phyloP scores from a whole-genome alignment of 1,140 invertebrate genomes.

The Chelonus insularis region DNA sequence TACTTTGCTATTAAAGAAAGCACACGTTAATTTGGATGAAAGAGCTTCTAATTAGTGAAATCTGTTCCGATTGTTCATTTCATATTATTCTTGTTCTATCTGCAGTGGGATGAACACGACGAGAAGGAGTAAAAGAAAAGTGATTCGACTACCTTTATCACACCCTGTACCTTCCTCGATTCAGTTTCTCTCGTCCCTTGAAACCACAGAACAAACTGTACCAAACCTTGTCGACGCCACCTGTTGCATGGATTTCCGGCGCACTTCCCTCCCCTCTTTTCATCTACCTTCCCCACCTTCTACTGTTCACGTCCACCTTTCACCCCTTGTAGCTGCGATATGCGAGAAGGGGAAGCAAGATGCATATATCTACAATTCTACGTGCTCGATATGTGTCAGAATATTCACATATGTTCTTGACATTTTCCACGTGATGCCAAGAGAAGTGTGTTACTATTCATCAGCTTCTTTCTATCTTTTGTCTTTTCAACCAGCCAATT shows the following conservation, averaged over 20 bases:
- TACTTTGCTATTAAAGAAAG: neutral
- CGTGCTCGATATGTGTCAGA: conserved; percentile 23
- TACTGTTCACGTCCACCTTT: neutral
- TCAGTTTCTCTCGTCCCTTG: conserved; percentile 26
- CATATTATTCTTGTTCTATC: conserved; percentile 22
- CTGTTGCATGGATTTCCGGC: conserved; percentile 56
- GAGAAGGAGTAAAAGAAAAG: conserved; percentile 3
- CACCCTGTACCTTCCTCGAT: conserved; percentile 11
- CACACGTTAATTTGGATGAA: conserved; percentile 28
- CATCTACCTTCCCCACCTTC: neutral
- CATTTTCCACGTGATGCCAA: conserved; percentile 19
- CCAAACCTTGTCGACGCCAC: conserved; percentile 41
- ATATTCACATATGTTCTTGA: conserved; percentile 15
- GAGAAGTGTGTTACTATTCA: too few species aligned
- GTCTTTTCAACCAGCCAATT: too few species aligned
- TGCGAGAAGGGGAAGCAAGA: neutral
- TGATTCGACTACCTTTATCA: conserved; percentile 9
- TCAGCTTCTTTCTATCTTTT: too few species aligned
- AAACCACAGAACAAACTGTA: conserved; percentile 41
- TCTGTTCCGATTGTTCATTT: neutral
- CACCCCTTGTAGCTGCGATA: neutral
- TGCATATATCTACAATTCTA: neutral
- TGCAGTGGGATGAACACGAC: conserved; percentile 1
- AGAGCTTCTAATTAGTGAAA: conserved; percentile 31
- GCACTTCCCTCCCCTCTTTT: conserved; percentile 22